Conservation (phyloP, 2,113 vertebrate species). For the Cyanoramphus novaezelandiae region DNA sequence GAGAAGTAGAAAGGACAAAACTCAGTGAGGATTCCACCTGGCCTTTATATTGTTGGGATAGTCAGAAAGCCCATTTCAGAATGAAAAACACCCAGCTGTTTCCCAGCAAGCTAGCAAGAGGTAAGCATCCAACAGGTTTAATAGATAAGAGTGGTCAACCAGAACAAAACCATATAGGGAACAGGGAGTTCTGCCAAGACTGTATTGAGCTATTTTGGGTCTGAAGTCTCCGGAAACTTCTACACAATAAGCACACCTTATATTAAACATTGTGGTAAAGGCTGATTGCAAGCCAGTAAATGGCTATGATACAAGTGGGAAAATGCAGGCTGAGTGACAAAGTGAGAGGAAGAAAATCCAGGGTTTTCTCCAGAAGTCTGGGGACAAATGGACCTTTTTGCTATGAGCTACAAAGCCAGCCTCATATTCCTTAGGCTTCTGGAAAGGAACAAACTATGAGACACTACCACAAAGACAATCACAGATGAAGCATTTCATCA, state of each 20-base stretch:
- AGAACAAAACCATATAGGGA: constrained; percentile 10
- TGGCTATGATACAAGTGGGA: neutral
- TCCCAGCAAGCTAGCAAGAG: constrained; percentile 4
- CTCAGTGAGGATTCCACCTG: neutral
- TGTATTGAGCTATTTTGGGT: neutral
- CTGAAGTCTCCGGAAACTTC: neutral
- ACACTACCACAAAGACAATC: neutral
- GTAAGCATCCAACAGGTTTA: neutral
- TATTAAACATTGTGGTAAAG: neutral
- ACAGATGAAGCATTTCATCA: neutral
- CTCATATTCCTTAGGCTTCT: neutral
- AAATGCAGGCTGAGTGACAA: neutral
- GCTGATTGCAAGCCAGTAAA: neutral
- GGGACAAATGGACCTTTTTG: neutral
- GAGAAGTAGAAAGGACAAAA: constrained; percentile 23
- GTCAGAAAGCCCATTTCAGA: constrained; percentile 9
- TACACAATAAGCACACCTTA: neutral
- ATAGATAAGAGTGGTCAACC: neutral
- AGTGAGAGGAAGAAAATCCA: neutral
- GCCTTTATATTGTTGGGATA: neutral
- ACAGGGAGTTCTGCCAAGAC: neutral
- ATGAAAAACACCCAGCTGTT: constrained; percentile 19
- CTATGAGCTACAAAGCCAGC: neutral
- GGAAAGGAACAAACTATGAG: neutral
- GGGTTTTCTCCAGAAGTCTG: neutral